A percentile compares a stretch with the other conserved stretches of the same genome.
Conservation (phyloP, 2,113 vertebrate genomes). For the Corvus moneduloides region DNA sequence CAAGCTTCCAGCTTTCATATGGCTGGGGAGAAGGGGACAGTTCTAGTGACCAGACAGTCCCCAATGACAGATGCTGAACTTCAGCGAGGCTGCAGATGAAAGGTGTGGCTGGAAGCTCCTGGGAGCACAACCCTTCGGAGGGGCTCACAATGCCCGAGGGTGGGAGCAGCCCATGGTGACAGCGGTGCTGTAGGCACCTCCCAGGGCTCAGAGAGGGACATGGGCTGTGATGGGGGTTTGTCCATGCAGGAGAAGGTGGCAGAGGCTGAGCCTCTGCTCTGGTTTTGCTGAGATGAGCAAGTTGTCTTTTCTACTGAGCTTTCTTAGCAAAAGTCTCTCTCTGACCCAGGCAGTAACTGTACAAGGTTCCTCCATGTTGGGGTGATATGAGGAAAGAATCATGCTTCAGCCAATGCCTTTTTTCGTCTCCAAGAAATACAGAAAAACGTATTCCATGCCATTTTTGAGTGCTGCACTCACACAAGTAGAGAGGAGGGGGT, state of each 20-base stretch:
- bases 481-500: neutral
- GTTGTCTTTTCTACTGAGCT: neutral
- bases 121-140: neutral
- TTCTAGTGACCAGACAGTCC: neutral
- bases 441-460: neutral
- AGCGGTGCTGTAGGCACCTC: neutral
- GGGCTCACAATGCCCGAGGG: accelerated
- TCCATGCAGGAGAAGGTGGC: neutral
- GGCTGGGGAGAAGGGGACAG: neutral
- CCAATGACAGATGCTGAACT: neutral
- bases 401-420: neutral
- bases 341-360: neutral
- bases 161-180: neutral
- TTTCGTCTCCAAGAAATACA: neutral
- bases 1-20: neutral
- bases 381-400: neutral
- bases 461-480: neutral
- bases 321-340: neutral
- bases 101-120: neutral
- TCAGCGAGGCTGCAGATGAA: neutral
- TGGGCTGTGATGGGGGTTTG: neutral
- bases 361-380: neutral
- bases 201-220: neutral
- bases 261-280: neutral
- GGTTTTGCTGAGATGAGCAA: neutral